These are phyloP conservation scores for Eremobia ochroleuca DNA, from an alignment of 2,888 invertebrate species.

Conservation along the genomic window DNA sequence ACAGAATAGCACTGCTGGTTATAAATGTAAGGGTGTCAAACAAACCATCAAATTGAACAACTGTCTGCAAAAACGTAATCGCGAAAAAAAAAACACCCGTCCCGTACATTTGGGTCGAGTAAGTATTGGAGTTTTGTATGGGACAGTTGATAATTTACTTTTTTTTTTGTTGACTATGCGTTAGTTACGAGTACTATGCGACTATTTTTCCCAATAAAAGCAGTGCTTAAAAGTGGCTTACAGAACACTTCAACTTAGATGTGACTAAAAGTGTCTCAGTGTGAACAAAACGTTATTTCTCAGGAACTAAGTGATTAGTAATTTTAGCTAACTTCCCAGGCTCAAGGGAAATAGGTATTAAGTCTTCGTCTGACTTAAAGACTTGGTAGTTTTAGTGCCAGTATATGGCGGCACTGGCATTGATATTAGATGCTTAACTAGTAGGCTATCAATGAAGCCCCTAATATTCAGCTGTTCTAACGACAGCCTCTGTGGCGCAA, in stretches of 20 bases:
- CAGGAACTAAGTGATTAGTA: slow-evolving; percentile 62
- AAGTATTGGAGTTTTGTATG: too few relatives aligned
- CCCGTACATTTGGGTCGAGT: neutral
- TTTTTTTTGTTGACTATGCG: too few relatives aligned
- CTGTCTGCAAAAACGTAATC: neutral
- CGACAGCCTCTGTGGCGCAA: slow-evolving; percentile 87
- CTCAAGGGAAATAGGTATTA: slow-evolving; percentile 36
- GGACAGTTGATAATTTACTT: too few relatives aligned
- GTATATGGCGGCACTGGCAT: neutral
- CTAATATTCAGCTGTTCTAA: too few relatives aligned
- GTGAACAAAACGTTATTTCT: slow-evolving; percentile 32
- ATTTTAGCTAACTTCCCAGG: slow-evolving; percentile 57
- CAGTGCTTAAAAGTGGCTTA: neutral
- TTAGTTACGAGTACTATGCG: too few relatives aligned
- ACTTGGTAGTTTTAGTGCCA: neutral
- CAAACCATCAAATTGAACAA: neutral
- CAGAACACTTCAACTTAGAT: neutral
- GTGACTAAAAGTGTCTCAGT: slow-evolving; percentile 13
- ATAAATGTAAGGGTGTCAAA: neutral
- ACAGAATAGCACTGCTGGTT: too few relatives aligned
- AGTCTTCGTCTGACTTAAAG: slow-evolving; percentile 1
- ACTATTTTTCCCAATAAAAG: neutral
- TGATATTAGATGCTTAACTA: too few relatives aligned
- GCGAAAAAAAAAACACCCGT: neutral
- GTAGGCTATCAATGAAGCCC: too few relatives aligned